Base-by-base conservation (phyloP, 2,888 invertebrate genomes). In the Plebejus argus region DNA sequence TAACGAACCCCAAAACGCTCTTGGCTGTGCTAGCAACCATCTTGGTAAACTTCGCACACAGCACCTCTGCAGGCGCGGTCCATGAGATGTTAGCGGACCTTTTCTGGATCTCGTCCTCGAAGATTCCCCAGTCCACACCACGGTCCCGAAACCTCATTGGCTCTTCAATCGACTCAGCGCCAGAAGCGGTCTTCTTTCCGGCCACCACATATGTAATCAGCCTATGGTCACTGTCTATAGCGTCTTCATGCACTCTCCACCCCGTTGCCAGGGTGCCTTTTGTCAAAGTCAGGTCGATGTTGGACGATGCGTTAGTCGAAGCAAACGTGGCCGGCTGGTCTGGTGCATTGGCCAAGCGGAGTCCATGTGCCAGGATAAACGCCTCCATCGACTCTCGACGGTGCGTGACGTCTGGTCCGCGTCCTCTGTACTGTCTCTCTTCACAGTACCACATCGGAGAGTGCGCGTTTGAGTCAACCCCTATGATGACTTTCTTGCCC, bases 381-480 rank as follows among this genome's bases (percentile, higher is more conserved):
- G 70, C 35, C 6, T 70, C 70, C 78, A 83, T 77, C 15, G 70
- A 33, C 8, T 33, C 49, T 0, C 79, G 53, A 18, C 81, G 53
- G 53, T 79, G 66, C 1, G 76, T 76, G 1, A 76, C 33, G 23
- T 82, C 81, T 0, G 56, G 79, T 0, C 85, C 83, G 0, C 82
- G 33, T 0, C 84, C 83, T 0, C 1, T 18, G 1, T 77, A 82
- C 0, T 84, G 83, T 0, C 79, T 53, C 0, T 28, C 39, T 0
- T 23, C 8, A 0, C 81, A 82, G 70, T 79, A 77, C 83, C 84
- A 85, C 18, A 84, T 4, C 0, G 83, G 83, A 0, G 84, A 86
- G 77, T 85, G 84, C 0, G 85, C 81, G 35, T 85, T 85, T 5
- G 71, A 70, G 76, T 85, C 85, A 0, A 79, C 79, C 0, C 82